Evolutionary conservation across 1,140 invertebrate species (phyloP).

Genomic region (Cotesia vestalis): DNA sequence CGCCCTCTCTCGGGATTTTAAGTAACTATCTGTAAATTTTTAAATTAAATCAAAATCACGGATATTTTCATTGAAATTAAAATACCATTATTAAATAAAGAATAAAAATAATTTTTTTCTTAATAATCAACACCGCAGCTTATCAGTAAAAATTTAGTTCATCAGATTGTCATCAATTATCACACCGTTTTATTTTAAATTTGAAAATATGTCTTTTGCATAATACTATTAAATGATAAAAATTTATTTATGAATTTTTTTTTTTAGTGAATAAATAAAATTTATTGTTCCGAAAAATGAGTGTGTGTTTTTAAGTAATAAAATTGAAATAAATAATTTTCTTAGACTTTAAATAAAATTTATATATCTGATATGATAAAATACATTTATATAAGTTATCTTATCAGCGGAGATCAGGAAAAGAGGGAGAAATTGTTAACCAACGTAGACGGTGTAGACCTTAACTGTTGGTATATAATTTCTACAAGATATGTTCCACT

Average conservation of each 20-base stretch:
- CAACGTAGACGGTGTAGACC: not conserved
- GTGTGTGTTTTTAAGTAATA: too few relatives aligned
- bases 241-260: not conserved
- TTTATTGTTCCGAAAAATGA: not conserved
- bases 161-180: too few relatives aligned
- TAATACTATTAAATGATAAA: not conserved
- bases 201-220: not conserved
- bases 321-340: not conserved
- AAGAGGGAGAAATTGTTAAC: conserved; percentile 13
- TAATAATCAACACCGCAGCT: too few relatives aligned
- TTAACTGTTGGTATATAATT: conserved; percentile 29
- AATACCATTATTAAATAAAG: too few relatives aligned
- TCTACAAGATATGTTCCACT: conserved; percentile 41
- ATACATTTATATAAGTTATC: not conserved
- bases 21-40: not conserved
- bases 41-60: too few relatives aligned
- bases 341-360: not conserved
- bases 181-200: too few relatives aligned
- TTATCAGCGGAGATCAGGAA: not conserved
- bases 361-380: not conserved
- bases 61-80: too few relatives aligned
- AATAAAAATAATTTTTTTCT: not conserved
- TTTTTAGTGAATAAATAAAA: not conserved
- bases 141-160: too few relatives aligned
- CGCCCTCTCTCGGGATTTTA: conserved; percentile 46